Percentiles rank a stretch among this genome's conserved stretches.
Conservation (phyloP, 2,888 invertebrate genomes). For the Hydrotaea diabolus region DNA sequence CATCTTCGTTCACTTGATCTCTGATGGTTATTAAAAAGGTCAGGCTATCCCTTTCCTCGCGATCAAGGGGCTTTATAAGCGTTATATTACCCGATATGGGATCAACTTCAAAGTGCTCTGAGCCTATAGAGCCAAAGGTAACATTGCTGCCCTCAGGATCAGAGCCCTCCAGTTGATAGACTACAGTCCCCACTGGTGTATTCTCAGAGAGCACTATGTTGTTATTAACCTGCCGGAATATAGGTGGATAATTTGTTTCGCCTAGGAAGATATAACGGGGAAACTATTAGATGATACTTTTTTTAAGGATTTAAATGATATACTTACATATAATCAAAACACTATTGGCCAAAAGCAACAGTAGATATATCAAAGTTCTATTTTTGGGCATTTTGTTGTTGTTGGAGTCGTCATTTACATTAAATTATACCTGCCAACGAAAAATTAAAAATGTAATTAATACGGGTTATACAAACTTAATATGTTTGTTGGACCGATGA, state of each 20-base stretch:
- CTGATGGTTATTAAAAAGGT: conserved; percentile 91
- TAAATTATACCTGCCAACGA: conserved; percentile 36
- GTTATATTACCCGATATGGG: conserved; percentile 89
- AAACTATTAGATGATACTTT: not conserved
- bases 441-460: too few species aligned
- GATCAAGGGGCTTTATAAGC: conserved; percentile 89
- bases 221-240: conserved; percentile 89
- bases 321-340: conserved; percentile 61
- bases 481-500: too few species aligned
- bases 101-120: conserved; percentile 90
- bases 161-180: conserved; percentile 89
- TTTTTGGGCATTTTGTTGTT: conserved; percentile 64
- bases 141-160: conserved; percentile 91
- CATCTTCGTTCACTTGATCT: conserved; percentile 85
- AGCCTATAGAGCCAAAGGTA: conserved; percentile 87
- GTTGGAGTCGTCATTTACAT: conserved; percentile 57
- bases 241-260: conserved; percentile 85
- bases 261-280: conserved; percentile 68
- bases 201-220: conserved; percentile 89
- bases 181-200: conserved; percentile 88
- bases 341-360: conserved; percentile 62
- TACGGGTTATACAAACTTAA: too few species aligned
- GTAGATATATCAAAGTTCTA: conserved; percentile 65
- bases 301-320: not conserved
- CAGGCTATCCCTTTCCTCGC: conserved; percentile 90